Evolutionary conservation across 2,113 vertebrate genomes (phyloP), one percentile per base, ranked within the genome.

Genomic region (Podilymbus podiceps): DNA sequence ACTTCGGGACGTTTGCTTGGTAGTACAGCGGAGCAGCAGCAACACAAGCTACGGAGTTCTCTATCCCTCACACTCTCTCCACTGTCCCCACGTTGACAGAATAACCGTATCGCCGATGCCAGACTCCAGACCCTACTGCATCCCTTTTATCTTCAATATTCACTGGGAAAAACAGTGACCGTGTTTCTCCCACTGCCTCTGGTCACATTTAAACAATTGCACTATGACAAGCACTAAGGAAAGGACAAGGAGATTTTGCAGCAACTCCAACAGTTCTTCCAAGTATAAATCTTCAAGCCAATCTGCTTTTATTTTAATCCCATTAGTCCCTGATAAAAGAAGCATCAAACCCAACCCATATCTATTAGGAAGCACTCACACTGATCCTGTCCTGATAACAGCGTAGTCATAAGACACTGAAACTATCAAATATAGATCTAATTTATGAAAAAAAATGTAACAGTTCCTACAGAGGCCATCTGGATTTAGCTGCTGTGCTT

Each of bases 391-490:
- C 50, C 42, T 40, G 46, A 3, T 5, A 58, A n/a, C 56, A 46
- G 10, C 1, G 13, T 4, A 27, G 11, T 60, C 28, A 4, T 31
- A 64, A 49, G 31, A 74, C 18, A 49, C 27, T 79, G 53, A 12
- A 82, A 25, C 40, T 46, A 82, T 16, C 67, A 56, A 46, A 79
- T 6, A 19, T 3, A 16, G 11, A 38, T 12, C 50, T 42, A 38
- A 62, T 25, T 71, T 77, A 77, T 58, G 1, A n/a, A 58, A 35
- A 46, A 33, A 15, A n/a, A 8, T 1, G 3, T 24, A 3, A 0
- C 7, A 40, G 60, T 28, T 86, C 63, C 66, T 15, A n/a, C 55
- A 15, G 1, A 15, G 56, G n/a, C 33, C 30, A 47, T 1, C 4
- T 53, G 64, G 42, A 67, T 63, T 88, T 14, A n/a, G 25, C 38